A percentile compares a stretch with the other conserved stretches of the same genome.
These are phyloP conservation scores for Xerus rutilus DNA, from an alignment of 2,797 vertebrate species.

Conservation along the genomic window DNA sequence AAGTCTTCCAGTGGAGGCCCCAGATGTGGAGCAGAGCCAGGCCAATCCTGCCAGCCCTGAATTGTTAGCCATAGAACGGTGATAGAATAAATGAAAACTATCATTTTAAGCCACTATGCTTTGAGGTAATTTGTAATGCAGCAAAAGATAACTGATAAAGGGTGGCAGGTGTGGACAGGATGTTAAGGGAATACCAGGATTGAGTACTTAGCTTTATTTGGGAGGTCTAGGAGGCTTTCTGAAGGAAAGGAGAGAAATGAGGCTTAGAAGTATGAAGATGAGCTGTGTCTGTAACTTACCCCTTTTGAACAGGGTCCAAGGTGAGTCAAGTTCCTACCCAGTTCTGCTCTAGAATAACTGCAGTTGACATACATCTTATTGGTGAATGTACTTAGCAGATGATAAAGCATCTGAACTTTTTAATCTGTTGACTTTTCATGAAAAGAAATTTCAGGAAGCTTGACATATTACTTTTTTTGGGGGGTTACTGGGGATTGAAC, in stretches of 20 bases:
- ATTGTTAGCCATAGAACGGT: not conserved
- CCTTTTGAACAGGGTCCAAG: not conserved
- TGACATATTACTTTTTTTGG: not conserved
- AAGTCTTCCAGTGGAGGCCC: constrained; percentile 34
- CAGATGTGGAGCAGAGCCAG: not conserved
- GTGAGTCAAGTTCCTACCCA: not conserved
- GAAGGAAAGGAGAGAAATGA: not conserved
- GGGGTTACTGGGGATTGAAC: too few species aligned
- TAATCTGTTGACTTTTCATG: constrained; percentile 35
- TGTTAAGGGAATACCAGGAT: not conserved
- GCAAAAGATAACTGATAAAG: not conserved
- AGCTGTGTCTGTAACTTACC: not conserved
- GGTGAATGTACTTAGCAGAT: not conserved
- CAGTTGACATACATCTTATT: not conserved
- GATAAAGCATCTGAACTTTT: not conserved
- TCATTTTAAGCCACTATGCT: not conserved
- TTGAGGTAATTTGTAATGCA: not conserved
- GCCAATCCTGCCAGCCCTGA: not conserved
- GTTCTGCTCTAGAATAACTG: constrained; percentile 15
- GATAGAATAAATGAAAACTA: not conserved
- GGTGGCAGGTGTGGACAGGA: not conserved
- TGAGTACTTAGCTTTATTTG: not conserved
- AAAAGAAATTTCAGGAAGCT: constrained; percentile 50
- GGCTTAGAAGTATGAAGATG: not conserved
- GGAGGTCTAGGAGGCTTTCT: constrained; percentile 15